Evolutionary conservation across 2,888 invertebrate species (phyloP).

Genomic region (Fragum whitleyi): DNA sequence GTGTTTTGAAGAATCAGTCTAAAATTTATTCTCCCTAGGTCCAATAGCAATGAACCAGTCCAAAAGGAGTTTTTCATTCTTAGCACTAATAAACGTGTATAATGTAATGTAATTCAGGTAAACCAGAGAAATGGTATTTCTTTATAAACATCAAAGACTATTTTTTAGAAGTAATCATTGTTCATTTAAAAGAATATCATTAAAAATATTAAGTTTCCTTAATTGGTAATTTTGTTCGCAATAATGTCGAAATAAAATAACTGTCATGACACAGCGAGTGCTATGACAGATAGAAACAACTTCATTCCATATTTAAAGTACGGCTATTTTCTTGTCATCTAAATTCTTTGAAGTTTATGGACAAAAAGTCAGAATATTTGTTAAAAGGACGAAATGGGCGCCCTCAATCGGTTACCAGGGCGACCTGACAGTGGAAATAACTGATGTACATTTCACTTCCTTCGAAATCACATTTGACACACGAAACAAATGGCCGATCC

Average conservation of each 20-base stretch:
- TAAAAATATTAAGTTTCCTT: too few species aligned
- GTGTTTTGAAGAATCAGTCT: too few species aligned
- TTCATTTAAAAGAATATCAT: too few species aligned
- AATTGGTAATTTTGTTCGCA: too few species aligned
- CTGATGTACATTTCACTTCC: constrained; percentile 54
- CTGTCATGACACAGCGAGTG: background rate
- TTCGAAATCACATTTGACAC: constrained; percentile 65
- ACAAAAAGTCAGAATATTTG: background rate
- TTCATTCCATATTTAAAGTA: constrained; percentile 25
- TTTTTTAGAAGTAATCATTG: too few species aligned
- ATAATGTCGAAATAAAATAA: background rate
- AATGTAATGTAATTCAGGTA: too few species aligned
- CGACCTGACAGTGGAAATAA: constrained; percentile 59
- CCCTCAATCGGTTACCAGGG: constrained; percentile 34
- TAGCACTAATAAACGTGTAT: too few species aligned
- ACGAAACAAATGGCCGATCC: constrained; percentile 60
- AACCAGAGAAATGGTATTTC: too few species aligned
- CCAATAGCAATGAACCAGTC: too few species aligned
- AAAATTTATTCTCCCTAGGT: too few species aligned
- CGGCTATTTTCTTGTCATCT: background rate
- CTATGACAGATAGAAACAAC: background rate
- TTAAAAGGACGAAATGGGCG: background rate
- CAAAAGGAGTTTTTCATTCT: too few species aligned
- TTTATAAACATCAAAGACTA: too few species aligned
- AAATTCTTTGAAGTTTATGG: background rate